Evolutionary conservation across 1,140 invertebrate genomes (phyloP).

Genomic region (Zeugodacus cucurbitae): DNA sequence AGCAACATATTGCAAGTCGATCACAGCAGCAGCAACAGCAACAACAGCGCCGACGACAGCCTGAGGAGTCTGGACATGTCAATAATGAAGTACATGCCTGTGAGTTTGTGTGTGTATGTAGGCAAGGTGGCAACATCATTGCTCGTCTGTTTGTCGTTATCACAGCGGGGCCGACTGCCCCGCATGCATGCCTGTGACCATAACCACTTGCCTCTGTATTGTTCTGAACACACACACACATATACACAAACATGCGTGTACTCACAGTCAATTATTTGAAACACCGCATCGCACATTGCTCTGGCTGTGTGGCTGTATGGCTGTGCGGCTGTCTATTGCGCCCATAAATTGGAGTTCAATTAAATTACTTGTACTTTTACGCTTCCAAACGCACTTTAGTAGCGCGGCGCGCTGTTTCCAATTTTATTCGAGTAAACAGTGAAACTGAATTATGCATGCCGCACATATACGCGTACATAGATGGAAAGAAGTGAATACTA

Average conservation of each 20-base stretch:
- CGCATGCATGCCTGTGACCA: not conserved
- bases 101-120: not conserved
- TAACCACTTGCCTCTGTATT: not conserved
- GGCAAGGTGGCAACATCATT: conserved; percentile 1
- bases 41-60: not conserved
- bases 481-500: not conserved
- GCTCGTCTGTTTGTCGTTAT: conserved; percentile 4
- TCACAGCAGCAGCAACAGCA: not conserved
- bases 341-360: conserved; percentile 63
- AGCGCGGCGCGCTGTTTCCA: conserved; percentile 51
- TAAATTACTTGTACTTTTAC: conserved; percentile 54
- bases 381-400: conserved; percentile 45
- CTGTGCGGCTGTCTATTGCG: conserved; percentile 48
- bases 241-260: too few relatives aligned
- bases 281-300: not conserved
- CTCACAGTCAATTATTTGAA: not conserved
- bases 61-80: not conserved
- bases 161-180: not conserved
- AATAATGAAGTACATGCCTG: not conserved
- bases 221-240: not conserved
- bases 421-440: conserved; percentile 51
- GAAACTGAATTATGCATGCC: conserved; percentile 31
- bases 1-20: conserved; percentile 27
- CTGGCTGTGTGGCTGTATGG: not conserved
- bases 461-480: not conserved